Conservation (phyloP, 2,888 invertebrate genomes). For the Ceraclea dissimilis region DNA sequence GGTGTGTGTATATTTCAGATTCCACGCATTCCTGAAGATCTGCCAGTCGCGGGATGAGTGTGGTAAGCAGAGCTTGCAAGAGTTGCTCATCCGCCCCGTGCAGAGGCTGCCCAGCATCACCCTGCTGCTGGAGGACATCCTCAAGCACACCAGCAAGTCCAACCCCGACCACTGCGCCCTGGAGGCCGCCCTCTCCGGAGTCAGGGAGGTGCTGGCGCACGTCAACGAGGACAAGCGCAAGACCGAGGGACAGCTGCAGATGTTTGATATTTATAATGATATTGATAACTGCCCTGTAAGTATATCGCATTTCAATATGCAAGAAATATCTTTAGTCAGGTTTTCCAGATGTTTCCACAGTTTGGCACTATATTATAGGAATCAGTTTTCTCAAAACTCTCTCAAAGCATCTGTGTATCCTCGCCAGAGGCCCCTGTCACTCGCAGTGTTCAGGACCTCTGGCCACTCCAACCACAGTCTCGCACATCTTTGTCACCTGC, state of each 20-base stretch:
- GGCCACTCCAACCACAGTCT: no score
- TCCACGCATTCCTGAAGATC: constrained; percentile 97
- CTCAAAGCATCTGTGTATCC: no score
- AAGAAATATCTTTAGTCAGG: no score
- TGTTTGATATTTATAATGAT: constrained; percentile 97
- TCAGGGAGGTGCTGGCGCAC: constrained; percentile 90
- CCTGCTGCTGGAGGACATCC: constrained; percentile 88
- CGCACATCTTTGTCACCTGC: no score
- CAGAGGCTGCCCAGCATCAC: constrained; percentile 95
- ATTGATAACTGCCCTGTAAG: constrained; percentile 94
- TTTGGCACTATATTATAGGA: no score
- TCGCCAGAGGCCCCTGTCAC: no score
- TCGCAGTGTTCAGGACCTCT: no score
- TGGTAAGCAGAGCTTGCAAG: constrained; percentile 90
- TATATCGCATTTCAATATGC: no score
- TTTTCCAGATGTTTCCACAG: no score
- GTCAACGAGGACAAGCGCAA: constrained; percentile 97
- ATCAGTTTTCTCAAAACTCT: no score
- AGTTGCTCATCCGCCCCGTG: constrained; percentile 94
- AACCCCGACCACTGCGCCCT: constrained; percentile 83
- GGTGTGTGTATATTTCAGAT: constrained; percentile 43
- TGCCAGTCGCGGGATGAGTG: constrained; percentile 92
- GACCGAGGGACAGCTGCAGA: constrained; percentile 90
- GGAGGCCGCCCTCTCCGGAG: constrained; percentile 76
- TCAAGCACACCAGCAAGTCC: constrained; percentile 82